A percentile compares a stretch with the other conserved stretches of the same genome.
Conservation (phyloP, 2,113 vertebrate species). For the Eubucco bourcierii region DNA sequence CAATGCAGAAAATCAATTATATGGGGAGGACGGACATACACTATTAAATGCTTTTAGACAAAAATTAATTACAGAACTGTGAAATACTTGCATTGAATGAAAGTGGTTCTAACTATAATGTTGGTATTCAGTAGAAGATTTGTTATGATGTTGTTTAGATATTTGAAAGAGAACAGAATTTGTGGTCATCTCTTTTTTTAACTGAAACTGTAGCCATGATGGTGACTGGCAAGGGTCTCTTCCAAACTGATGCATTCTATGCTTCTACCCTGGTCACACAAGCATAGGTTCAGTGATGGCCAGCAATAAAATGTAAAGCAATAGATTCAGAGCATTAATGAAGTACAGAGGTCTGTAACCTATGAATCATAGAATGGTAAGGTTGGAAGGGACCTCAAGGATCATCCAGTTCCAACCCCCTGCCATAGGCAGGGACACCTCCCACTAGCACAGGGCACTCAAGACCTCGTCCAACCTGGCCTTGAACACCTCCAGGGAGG, state of each 20-base stretch:
- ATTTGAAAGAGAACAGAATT: neutral
- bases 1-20: neutral
- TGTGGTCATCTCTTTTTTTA: neutral
- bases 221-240: too few species aligned
- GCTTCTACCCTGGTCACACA: neutral
- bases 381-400: too few species aligned
- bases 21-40: neutral
- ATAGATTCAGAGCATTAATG: neutral
- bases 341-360: neutral
- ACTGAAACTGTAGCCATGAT: neutral
- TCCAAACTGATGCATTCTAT: too few species aligned
- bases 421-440: too few species aligned
- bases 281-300: neutral
- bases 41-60: neutral
- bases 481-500: too few species aligned
- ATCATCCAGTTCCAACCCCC: too few species aligned
- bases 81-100: neutral
- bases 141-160: too few species aligned
- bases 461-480: too few species aligned
- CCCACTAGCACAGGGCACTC: too few species aligned
- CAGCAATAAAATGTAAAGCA: neutral
- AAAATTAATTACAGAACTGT: neutral
- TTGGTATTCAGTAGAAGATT: neutral
- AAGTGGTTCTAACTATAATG: neutral
- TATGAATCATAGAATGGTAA: neutral